phyloP scores from a whole-genome alignment of 2,113 vertebrate genomes.

The Perca schrenkii region DNA sequence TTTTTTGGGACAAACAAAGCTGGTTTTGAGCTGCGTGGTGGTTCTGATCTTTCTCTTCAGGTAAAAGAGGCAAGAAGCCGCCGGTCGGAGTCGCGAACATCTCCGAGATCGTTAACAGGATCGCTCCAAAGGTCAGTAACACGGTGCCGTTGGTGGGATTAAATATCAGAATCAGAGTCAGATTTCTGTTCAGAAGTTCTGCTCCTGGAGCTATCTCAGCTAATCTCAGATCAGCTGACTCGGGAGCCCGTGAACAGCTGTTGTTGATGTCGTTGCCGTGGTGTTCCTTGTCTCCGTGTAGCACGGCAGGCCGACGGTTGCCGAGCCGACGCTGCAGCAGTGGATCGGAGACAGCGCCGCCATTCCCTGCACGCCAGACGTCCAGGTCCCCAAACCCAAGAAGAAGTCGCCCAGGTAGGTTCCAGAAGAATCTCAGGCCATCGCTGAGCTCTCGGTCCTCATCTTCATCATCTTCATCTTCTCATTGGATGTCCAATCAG shows the following conservation, averaged over 20 bases:
- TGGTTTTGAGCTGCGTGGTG: too few species aligned
- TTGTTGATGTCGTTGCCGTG: too few species aligned
- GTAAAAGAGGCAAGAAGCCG: conserved; percentile 80
- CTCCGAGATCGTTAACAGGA: conserved; percentile 93
- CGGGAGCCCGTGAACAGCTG: neutral
- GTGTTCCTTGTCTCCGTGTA: conserved; percentile 27
- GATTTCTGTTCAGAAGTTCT: too few species aligned
- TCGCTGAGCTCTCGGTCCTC: too few species aligned
- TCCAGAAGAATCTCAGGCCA: neutral
- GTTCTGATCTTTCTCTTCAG: conserved; percentile 67
- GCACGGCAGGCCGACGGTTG: conserved; percentile 84
- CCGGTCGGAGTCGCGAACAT: conserved; percentile 84
- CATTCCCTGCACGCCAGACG: conserved; percentile 91
- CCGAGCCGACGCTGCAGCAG: conserved; percentile 87
- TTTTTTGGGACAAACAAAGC: too few species aligned
- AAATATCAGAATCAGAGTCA: too few species aligned
- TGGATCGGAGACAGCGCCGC: conserved; percentile 94
- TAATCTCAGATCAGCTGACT: neutral
- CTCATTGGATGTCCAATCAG: too few species aligned
- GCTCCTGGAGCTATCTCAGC: too few species aligned
- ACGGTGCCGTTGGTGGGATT: too few species aligned
- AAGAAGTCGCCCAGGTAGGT: conserved; percentile 85
- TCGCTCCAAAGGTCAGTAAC: conserved; percentile 93
- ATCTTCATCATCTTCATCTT: too few species aligned
- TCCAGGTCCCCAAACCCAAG: conserved; percentile 82